Percentiles rank a stretch among this genome's conserved stretches.
Evolutionary conservation across 2,113 vertebrate genomes (phyloP).

Genomic region (Paramisgurnus dabryanus): DNA sequence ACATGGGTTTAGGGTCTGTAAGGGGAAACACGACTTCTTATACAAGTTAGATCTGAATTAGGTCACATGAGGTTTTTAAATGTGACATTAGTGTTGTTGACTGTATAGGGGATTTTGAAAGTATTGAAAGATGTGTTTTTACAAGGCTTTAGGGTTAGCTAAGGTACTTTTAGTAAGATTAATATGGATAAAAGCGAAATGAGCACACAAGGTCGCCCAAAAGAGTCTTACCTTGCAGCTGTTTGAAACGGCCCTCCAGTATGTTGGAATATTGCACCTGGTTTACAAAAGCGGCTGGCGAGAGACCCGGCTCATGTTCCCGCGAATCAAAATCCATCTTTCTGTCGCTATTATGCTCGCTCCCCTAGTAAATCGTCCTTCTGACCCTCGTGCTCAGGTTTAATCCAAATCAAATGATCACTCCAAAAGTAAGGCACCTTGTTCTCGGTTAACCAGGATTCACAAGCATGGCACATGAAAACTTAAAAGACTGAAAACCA

Average conservation of each 20-base stretch:
- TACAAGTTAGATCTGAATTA: not conserved
- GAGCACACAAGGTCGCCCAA: not conserved
- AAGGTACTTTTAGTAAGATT: slow-evolving; percentile 7
- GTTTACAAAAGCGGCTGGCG: slow-evolving; percentile 88
- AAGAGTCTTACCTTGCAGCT: slow-evolving; percentile 88
- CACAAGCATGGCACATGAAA: slow-evolving; percentile 7
- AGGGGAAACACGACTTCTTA: not conserved
- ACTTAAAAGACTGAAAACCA: not conserved
- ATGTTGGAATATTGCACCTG: slow-evolving; percentile 87
- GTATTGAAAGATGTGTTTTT: not conserved
- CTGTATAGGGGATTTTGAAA: not conserved
- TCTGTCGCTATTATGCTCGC: not conserved
- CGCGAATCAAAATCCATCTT: slow-evolving; percentile 72
- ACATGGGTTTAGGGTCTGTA: not conserved
- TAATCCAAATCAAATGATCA: slow-evolving; percentile 21
- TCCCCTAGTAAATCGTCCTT: not conserved
- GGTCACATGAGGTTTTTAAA: not conserved
- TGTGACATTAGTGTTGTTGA: not conserved
- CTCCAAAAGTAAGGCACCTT: slow-evolving; percentile 15
- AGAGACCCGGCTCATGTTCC: slow-evolving; percentile 74
- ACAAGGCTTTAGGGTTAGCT: slow-evolving; percentile 11
- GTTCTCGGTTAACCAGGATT: slow-evolving; percentile 5
- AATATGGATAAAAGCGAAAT: not conserved
- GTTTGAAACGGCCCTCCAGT: slow-evolving; percentile 90
- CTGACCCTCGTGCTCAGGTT: not conserved